Conservation (phyloP, 2,888 invertebrate genomes). For the Lithodes maja region DNA sequence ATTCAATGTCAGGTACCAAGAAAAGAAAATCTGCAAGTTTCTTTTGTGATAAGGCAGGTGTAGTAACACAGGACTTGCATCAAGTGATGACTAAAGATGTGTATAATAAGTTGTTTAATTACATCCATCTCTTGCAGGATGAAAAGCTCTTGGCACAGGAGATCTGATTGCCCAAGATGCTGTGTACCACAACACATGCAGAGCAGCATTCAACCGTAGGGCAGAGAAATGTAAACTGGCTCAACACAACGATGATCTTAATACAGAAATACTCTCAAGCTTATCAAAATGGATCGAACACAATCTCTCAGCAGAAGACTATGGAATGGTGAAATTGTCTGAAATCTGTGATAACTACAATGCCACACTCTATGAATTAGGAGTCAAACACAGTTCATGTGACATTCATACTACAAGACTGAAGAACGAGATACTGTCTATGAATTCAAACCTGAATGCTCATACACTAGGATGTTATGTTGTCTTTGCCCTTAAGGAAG, state of each 20-base stretch:
- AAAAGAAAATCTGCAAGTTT: not conserved
- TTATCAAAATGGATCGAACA: not conserved
- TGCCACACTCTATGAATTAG: not conserved
- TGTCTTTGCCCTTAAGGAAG: not conserved
- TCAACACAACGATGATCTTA: not conserved
- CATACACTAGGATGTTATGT: not conserved
- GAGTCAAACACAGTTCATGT: not conserved
- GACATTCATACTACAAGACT: not conserved
- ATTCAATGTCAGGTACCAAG: not conserved
- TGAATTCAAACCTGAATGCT: not conserved
- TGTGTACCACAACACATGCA: conserved; percentile 12
- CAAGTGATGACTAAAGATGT: conserved; percentile 4
- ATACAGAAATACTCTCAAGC: not conserved
- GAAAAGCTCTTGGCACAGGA: not conserved
- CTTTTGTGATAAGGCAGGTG: conserved; percentile 12
- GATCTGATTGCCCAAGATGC: not conserved
- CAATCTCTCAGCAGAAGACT: not conserved
- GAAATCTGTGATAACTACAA: not conserved
- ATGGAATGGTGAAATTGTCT: not conserved
- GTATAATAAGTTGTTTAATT: too few relatives aligned
- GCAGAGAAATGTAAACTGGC: not conserved
- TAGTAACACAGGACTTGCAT: conserved; percentile 2
- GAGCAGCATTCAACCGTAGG: not conserved
- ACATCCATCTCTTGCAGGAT: too few relatives aligned
- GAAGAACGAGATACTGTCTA: not conserved